Base-by-base conservation (phyloP, 2,888 invertebrate genomes). In the Orthonevra nobilis region DNA sequence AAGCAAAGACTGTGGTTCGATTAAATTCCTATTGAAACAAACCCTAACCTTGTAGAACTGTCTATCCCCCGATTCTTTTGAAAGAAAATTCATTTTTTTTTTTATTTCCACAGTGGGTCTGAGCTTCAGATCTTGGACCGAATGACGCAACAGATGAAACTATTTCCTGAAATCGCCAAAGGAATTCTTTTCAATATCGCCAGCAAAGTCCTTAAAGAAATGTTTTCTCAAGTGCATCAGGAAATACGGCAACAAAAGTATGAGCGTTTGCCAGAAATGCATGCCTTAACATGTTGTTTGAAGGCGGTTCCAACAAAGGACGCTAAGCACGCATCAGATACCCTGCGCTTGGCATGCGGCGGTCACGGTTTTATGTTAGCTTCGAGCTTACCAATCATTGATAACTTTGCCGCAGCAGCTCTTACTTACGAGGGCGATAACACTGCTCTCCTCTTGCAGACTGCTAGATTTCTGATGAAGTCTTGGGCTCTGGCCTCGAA, bases 361-460 rank as follows among this genome's bases (percentile, higher is more conserved):
- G 98, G 98, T 0, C 98, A 98, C 88, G 98, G 98, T 0, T 98
- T 96, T 90, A 94, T 96, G 93, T 91, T 92, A 17, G 90, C 94
- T 12, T 94, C 96, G 82, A 96, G 94, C 87, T 90, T 98, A 82
- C 96, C 97, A 14, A 90, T 92, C 72, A 92, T 94, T 0, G 97
- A 96, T 87, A 93, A 93, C 0, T 89, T 92, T 72, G 92, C 93
- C 19, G 95, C 96, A 0, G 97, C 97, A 10, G 93, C 95, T 63
- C 94, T 94, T 87, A 98, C 97, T 0, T 98, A 97, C 86, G 98
- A 98, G 90, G 98, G 98, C 0, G 98, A 98, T 90, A 98, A 98
- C 87, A 97, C 97, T 0, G 97, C 98, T 30, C 90, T 98, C 84
- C 90, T 94, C 56, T 90, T 98, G 60, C 98, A 98, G 90, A 95